Evolutionary conservation across 2,113 vertebrate species (phyloP).

Genomic region (Cephalopterus ornatus): DNA sequence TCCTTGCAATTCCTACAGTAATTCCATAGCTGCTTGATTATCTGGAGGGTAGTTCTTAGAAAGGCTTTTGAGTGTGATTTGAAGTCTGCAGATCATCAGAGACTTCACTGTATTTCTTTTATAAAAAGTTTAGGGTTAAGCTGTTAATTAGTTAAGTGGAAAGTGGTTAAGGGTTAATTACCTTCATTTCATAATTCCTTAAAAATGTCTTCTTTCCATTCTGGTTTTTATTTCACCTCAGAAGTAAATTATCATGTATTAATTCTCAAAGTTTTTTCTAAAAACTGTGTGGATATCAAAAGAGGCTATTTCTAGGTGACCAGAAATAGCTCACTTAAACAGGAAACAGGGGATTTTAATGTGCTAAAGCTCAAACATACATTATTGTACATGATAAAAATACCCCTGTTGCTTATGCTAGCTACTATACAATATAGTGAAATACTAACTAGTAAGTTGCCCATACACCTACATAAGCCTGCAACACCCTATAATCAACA

Average conservation of each 20-base stretch:
- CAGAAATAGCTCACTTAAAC: conserved; percentile 6
- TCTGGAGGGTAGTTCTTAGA: background rate
- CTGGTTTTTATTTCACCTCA: background rate
- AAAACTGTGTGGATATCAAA: background rate
- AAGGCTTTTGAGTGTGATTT: background rate
- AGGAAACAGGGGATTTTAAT: background rate
- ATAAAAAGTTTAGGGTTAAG: background rate
- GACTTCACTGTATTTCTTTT: background rate
- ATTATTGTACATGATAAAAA: background rate
- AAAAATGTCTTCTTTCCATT: background rate
- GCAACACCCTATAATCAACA: background rate
- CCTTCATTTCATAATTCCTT: background rate
- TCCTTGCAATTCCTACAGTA: background rate
- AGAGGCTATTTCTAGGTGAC: background rate
- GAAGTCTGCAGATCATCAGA: background rate
- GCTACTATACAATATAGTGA: background rate
- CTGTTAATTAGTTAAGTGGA: conserved; percentile 7
- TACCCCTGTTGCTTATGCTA: background rate
- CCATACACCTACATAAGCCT: background rate
- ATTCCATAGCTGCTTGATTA: background rate
- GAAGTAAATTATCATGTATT: background rate
- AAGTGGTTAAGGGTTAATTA: conserved; percentile 31
- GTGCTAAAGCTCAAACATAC: background rate
- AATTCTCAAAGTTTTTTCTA: background rate
- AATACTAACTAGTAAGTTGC: background rate